Evolutionary conservation across 2,888 invertebrate species (phyloP).

Genomic region (Hyppa rectilinea): DNA sequence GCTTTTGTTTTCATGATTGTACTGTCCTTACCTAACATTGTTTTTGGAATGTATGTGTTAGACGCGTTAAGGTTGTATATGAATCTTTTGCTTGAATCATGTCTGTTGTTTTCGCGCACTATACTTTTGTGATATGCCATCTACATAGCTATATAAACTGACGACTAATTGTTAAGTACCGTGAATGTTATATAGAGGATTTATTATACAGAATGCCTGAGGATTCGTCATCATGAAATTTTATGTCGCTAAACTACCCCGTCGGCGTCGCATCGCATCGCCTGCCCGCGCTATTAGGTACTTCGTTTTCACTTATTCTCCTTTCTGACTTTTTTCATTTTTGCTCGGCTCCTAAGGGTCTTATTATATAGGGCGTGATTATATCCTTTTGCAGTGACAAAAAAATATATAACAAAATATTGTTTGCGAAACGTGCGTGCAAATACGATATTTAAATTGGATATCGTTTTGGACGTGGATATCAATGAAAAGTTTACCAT

Average conservation of each 20-base stretch:
- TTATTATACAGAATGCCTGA: no score
- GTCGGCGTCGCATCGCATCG: no score
- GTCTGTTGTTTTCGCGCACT: background rate
- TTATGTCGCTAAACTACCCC: no score
- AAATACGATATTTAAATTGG: slow-evolving; percentile 23
- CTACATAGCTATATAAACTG: background rate
- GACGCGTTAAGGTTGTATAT: no score
- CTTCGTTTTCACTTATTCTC: no score
- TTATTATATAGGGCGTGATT: no score
- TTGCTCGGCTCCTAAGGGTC: no score
- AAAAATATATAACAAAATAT: background rate
- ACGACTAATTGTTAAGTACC: background rate
- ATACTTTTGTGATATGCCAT: background rate
- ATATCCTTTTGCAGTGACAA: no score
- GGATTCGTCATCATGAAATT: no score
- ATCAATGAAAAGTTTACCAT: slow-evolving; percentile 11
- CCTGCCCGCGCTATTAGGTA: no score
- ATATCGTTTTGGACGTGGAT: background rate
- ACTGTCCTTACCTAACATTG: no score
- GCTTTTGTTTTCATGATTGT: background rate
- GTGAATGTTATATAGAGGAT: background rate
- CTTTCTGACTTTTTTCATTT: no score
- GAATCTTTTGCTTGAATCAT: background rate
- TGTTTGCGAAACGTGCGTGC: background rate
- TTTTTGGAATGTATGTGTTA: background rate